Percentiles rank a stretch among this genome's conserved stretches.
Conservation (phyloP, 1,140 invertebrate genomes). For the Chironomus tepperi region DNA sequence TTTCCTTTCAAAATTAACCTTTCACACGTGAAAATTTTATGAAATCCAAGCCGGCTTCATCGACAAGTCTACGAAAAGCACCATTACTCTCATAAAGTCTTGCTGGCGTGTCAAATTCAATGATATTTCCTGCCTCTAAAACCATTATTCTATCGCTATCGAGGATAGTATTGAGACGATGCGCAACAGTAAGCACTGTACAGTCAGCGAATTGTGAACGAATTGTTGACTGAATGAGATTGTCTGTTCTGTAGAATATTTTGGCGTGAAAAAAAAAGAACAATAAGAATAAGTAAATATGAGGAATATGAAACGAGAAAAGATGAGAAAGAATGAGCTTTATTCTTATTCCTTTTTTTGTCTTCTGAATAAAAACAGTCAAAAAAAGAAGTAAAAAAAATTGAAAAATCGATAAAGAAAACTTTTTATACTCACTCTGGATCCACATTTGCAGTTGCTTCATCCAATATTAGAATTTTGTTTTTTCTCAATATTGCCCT, state of each 20-base stretch:
- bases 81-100: constrained; percentile 54
- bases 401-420: constrained; percentile 41
- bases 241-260: constrained; percentile 44
- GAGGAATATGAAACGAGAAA: constrained; percentile 41
- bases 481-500: constrained; percentile 47
- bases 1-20: not conserved
- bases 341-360: too few relatives aligned
- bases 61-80: constrained; percentile 57
- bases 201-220: constrained; percentile 45
- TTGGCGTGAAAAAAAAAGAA: constrained; percentile 39
- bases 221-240: constrained; percentile 51
- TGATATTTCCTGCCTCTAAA: constrained; percentile 52
- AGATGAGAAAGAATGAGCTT: constrained; percentile 44
- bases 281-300: constrained; percentile 29
- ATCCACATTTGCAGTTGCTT: constrained; percentile 53
- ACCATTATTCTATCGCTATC: constrained; percentile 51
- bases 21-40: not conserved
- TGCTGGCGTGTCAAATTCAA: constrained; percentile 64
- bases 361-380: constrained; percentile 37
- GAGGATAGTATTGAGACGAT: constrained; percentile 57
- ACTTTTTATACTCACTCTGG: constrained; percentile 40
- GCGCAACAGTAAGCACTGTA: constrained; percentile 67
- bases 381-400: constrained; percentile 43
- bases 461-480: constrained; percentile 50
- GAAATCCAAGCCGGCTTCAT: constrained; percentile 50